Base-by-base conservation (phyloP, 2,113 vertebrate species). In the Pristiophorus japonicus region DNA sequence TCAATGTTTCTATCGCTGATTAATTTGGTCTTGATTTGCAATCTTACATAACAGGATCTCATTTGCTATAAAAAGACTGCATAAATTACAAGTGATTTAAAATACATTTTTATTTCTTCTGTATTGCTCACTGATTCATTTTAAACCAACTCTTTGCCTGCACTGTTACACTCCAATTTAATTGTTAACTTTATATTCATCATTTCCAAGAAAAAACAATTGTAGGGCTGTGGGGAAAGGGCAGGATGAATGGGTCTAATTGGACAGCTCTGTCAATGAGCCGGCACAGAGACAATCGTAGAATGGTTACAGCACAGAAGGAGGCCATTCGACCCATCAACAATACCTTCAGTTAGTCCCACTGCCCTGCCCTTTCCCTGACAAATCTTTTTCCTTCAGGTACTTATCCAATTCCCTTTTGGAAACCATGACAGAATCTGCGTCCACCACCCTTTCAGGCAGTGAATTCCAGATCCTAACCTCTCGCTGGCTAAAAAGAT, bases 11-110 rank as follows among this genome's bases (percentile, higher is more conserved):
- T n/a, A n/a, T 30, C 22, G 47, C 92, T 94, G 65, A 67, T 94
- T 94, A 45, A 94, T 94, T 67, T 16, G 38, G 38, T 67, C 63
- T 18, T 94, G 92, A 67, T 65, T 94, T 94, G 65, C 92, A 47
- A 90, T 30, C 11, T 94, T 94, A 67, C 92, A 27, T 24, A 94
- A 94, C 42, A 94, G 42, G 14, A 30, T 67, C 63, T 67, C 63
- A 67, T 65, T 94, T 94, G 38, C 63, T 47, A 24, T 67, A 66
- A 45, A 94, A 67, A 94, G 62, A 45, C 42, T 67, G 63, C 22
- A 42, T 94, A 42, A 47, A 47, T 94, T 67, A 27, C 42, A 14
- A 14, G 42, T 10, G 22, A 94, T 94, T 67, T 94, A 94, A 66
- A 59, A 45, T 45, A 94, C 18, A 93, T 66, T 93, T 93, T 93